Evolutionary conservation across 2,797 vertebrate genomes (phyloP), one percentile per base, ranked within the genome.

Genomic region (Ptychobarbus kaznakovi): DNA sequence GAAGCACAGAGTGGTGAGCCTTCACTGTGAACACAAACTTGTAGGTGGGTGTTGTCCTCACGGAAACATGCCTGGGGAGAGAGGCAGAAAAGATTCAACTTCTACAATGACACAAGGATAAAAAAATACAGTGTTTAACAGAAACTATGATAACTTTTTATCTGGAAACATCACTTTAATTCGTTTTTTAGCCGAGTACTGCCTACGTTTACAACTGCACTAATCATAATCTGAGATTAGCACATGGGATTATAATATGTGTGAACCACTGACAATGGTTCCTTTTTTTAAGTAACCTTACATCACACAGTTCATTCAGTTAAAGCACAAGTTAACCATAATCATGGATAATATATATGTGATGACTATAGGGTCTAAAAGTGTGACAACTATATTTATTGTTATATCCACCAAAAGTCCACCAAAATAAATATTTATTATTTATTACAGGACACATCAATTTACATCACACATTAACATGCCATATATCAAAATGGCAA

Each of bases 11-110:
- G 42, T 96, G 91, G 83, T 99, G 97, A 22, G 96, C 96, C 93
- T 95, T 97, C 88, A 98, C 93, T 0, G 98, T 99, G 86, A 99
- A 99, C 82, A 95, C 95, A 91, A 95, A 99, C 90, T 96, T 97
- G 94, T 99, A 97, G 90, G 94, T 97, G 82, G 97, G 96, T 6
- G 97, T 97, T 42, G 97, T 99, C 94, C 97, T 98, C 93, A 99
- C 96, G 25, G 95, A 86, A 82, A 99, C 98, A 3, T 99, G 97
- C 79, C 98, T 99, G 87, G 49, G 89, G 0, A 65, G 40, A 82
- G 11, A 85, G 61, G 12, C 13, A 81, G 40, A 85, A 32, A 65
- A 61, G 6, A 82, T 73, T 58, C 1, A 53, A 25, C 22, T 40
- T 81, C 35, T 28, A 42, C 8, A 51, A 69, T 6, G 28, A 81